These are phyloP conservation scores for Drosophila flavopinicola DNA, from an alignment of 2,888 invertebrate genomes.

Conservation along the genomic window DNA sequence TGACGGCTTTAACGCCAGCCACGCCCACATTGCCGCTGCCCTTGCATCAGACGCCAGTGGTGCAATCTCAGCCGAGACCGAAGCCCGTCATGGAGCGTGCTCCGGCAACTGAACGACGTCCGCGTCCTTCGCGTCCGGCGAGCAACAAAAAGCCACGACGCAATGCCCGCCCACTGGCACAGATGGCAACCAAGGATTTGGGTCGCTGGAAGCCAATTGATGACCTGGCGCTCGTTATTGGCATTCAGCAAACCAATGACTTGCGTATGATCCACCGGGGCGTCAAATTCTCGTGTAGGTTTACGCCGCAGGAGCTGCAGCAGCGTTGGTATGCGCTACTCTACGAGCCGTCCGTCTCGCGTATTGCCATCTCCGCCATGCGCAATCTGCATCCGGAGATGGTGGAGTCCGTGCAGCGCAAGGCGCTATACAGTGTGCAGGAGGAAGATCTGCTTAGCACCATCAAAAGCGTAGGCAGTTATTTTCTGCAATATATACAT, in stretches of 20 bases:
- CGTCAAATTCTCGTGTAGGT: slow-evolving; percentile 97
- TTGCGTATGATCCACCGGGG: slow-evolving; percentile 93
- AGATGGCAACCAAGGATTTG: slow-evolving; percentile 91
- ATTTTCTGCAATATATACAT: background rate
- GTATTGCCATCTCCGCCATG: slow-evolving; percentile 96
- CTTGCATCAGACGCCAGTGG: slow-evolving; percentile 22
- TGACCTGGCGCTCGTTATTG: slow-evolving; percentile 96
- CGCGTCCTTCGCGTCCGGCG: slow-evolving; percentile 67
- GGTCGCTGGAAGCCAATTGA: slow-evolving; percentile 99
- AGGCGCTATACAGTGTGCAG: slow-evolving; percentile 93
- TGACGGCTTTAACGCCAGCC: slow-evolving; percentile 35
- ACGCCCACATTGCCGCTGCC: slow-evolving; percentile 37
- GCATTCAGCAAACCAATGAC: slow-evolving; percentile 95
- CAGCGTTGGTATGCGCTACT: slow-evolving; percentile 98
- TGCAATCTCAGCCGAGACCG: slow-evolving; percentile 37
- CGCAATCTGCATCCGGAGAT: slow-evolving; percentile 96
- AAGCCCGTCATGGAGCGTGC: slow-evolving; percentile 62
- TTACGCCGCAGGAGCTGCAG: slow-evolving; percentile 96
- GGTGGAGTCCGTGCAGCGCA: slow-evolving; percentile 93
- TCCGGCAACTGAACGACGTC: slow-evolving; percentile 55
- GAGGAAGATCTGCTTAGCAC: slow-evolving; percentile 95
- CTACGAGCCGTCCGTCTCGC: slow-evolving; percentile 96
- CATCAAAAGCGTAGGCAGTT: slow-evolving; percentile 89
- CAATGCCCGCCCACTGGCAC: slow-evolving; percentile 79
- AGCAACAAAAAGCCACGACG: slow-evolving; percentile 63